phyloP scores from a whole-genome alignment of 2,888 invertebrate genomes.

The Biston betularia region DNA sequence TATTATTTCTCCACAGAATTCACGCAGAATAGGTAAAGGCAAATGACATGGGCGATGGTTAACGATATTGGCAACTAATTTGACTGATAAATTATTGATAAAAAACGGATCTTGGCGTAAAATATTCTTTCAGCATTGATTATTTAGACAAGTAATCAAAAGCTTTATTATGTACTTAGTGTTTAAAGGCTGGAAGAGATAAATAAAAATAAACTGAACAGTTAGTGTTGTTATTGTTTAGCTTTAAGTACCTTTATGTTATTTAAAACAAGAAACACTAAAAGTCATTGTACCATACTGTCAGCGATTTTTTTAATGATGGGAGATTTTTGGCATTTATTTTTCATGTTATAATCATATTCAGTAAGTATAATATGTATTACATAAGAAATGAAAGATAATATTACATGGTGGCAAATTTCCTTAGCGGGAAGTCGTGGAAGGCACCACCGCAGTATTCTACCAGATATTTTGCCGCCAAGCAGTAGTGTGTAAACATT shows the following conservation, averaged over 20 bases:
- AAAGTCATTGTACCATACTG: too few species aligned
- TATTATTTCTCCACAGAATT: neutral
- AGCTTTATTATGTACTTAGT: conserved; percentile 7
- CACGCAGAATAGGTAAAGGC: neutral
- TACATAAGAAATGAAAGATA: too few species aligned
- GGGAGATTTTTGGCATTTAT: too few species aligned
- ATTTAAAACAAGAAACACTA: neutral
- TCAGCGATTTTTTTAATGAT: too few species aligned
- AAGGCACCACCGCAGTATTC: too few species aligned
- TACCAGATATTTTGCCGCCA: too few species aligned
- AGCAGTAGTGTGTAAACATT: too few species aligned
- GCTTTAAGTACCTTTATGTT: neutral
- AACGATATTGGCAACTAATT: neutral
- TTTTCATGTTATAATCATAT: too few species aligned
- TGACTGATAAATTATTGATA: conserved; percentile 1
- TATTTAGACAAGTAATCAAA: neutral
- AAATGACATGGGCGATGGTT: neutral
- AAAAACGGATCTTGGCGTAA: conserved; percentile 4
- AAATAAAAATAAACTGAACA: conserved; percentile 32
- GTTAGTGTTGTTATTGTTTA: neutral
- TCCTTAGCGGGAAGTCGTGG: too few species aligned
- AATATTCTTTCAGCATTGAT: conserved; percentile 12
- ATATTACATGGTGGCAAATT: too few species aligned
- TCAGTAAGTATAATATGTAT: too few species aligned
- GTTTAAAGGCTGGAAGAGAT: conserved; percentile 30